Evolutionary conservation across 2,888 invertebrate species (phyloP), one percentile per base, ranked within the genome.

Genomic region (Drosophila affinis): DNA sequence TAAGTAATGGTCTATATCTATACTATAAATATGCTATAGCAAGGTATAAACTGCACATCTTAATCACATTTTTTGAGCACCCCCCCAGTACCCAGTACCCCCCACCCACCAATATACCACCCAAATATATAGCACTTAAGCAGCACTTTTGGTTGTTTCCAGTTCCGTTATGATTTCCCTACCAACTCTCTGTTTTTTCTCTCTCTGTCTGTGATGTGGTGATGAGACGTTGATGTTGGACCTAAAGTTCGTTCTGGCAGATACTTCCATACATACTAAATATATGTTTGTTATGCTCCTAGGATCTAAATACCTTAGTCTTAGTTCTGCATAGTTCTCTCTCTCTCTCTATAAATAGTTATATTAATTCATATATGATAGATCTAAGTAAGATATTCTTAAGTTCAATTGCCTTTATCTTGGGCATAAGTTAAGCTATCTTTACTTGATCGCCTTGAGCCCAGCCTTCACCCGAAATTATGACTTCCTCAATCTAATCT

Each of bases 201-300:
- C 57, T 79, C 75, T 85, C 72, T 88, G 79, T 81, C 76, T 88
- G 89, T 89, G 84, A 90, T 91, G 90, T 90, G 90, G 90, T 90
- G 88, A 71, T 67, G 65, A n/a, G 39, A 84, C 85, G 77, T 89
- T 91, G 62, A 68, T 72, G 39, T 75, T 75, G 76, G 62, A 86
- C 62, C 73, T 61, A 81, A 81, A 79, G 71, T 81, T 87, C 62
- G 80, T 78, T 79, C 76, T 87, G 88, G 82, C n/a, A n/a, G 39
- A 39, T 39, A 39, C 79, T 77, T 64, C 76, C 57, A 29, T 89
- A 84, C 58, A 46, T 44, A 54, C 21, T 34, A 47, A 45, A 12
- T 54, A 49, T 64, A n/a, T 59, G 48, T 45, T 39, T 70, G 34
- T 75, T 86, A 58, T 79, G 56, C 68, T 77, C 63, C 51, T 84